phyloP scores from a whole-genome alignment of 2,888 invertebrate species.

The Smittia aterrima region DNA sequence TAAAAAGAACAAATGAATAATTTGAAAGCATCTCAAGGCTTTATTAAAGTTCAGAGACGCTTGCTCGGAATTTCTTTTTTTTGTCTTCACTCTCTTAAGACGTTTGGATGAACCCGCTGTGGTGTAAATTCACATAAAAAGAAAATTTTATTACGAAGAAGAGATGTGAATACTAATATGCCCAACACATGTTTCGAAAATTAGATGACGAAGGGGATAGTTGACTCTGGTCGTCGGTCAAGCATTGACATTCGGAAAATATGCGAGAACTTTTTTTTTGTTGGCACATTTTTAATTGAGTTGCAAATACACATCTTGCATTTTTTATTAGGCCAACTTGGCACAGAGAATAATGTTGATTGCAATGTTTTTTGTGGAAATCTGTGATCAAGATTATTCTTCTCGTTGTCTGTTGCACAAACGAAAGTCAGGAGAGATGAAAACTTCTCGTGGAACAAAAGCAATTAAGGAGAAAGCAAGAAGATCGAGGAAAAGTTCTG shows the following conservation, averaged over 20 bases:
- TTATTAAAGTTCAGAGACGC: too few species aligned
- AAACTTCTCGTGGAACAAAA: background rate
- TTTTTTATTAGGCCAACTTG: constrained; percentile 9
- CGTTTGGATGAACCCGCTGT: too few species aligned
- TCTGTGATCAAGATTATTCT: too few species aligned
- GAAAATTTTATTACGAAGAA: background rate
- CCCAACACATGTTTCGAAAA: background rate
- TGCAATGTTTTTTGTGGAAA: too few species aligned
- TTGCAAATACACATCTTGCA: background rate
- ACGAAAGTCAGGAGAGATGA: background rate
- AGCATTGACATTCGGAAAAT: too few species aligned
- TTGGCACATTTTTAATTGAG: constrained; percentile 18
- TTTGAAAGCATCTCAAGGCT: too few species aligned
- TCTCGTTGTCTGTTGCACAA: background rate
- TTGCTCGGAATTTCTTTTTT: too few species aligned
- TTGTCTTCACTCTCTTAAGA: too few species aligned
- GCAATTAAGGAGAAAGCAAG: background rate
- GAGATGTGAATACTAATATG: constrained; percentile 11
- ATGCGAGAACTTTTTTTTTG: background rate
- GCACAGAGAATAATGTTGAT: background rate
- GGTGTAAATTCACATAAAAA: constrained; percentile 2
- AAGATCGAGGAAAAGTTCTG: background rate
- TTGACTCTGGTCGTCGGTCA: too few species aligned
- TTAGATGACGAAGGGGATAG: background rate
- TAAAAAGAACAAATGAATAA: background rate